These are phyloP conservation scores for Oscheius sp. DNA, from an alignment of 2,888 invertebrate species.

Conservation along the genomic window DNA sequence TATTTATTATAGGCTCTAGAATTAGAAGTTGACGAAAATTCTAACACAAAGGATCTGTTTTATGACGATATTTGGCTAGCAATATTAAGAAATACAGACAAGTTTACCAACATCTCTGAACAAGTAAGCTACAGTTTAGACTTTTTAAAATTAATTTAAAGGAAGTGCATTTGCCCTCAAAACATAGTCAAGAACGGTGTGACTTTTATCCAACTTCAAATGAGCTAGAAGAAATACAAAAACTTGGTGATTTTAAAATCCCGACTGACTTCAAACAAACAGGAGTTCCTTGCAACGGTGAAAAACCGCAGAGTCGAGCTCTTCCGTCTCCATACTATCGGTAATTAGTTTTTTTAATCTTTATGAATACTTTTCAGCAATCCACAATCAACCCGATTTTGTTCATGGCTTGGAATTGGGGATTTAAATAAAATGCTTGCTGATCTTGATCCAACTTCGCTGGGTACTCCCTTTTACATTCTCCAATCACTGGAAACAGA, in stretches of 20 bases:
- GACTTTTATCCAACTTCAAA: slow-evolving; percentile 69
- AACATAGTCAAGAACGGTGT: slow-evolving; percentile 76
- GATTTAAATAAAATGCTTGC: slow-evolving; percentile 62
- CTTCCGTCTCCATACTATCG: not conserved
- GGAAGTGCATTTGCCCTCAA: slow-evolving; percentile 83
- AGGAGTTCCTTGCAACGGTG: slow-evolving; percentile 74
- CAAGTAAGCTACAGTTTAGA: slow-evolving; percentile 21
- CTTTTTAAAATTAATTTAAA: slow-evolving; percentile 76
- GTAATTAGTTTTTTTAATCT: not conserved
- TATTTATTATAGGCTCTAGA: slow-evolving; percentile 44
- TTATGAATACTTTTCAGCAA: slow-evolving; percentile 49
- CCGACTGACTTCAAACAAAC: slow-evolving; percentile 84
- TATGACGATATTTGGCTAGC: slow-evolving; percentile 95
- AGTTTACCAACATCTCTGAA: slow-evolving; percentile 37
- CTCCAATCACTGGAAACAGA: slow-evolving; percentile 14
- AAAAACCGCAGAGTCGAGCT: not conserved
- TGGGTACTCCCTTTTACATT: slow-evolving; percentile 45
- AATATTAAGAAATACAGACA: slow-evolving; percentile 84
- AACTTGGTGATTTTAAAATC: slow-evolving; percentile 76
- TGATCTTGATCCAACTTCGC: slow-evolving; percentile 30
- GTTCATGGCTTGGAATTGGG: slow-evolving; percentile 58
- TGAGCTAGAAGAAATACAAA: slow-evolving; percentile 77
- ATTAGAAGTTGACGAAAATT: slow-evolving; percentile 48
- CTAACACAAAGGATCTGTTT: slow-evolving; percentile 71
- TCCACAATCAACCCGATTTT: slow-evolving; percentile 64